A percentile compares a stretch with the other conserved stretches of the same genome.
These are phyloP conservation scores for Lates japonicus DNA, from an alignment of 2,797 vertebrate genomes.

Conservation along the genomic window DNA sequence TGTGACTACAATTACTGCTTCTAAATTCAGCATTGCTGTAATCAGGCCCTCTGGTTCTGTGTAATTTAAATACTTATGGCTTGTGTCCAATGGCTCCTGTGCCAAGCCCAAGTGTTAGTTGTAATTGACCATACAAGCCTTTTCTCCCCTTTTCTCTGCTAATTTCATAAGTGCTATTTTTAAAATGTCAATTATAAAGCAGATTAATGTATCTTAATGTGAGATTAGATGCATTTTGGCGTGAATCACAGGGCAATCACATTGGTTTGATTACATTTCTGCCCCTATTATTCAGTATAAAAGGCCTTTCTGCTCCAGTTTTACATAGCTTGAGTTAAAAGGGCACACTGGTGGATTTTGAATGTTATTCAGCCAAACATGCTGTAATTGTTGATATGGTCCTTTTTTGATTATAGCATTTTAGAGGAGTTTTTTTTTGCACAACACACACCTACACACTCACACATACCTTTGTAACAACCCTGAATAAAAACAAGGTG, in stretches of 20 bases:
- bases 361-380: conserved; percentile 48
- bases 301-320: conserved; percentile 56
- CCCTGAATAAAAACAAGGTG: conserved; percentile 75
- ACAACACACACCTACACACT: conserved; percentile 17
- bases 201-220: conserved; percentile 82
- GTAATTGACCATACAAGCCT: conserved; percentile 84
- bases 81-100: conserved; percentile 81
- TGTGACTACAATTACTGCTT: conserved; percentile 73
- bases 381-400: conserved; percentile 32
- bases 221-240: conserved; percentile 81
- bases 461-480: conserved; percentile 30
- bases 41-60: conserved; percentile 81
- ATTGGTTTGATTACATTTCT: conserved; percentile 72
- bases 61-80: conserved; percentile 82
- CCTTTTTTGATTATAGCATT: conserved; percentile 41
- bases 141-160: conserved; percentile 79
- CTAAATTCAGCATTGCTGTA: conserved; percentile 78
- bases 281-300: conserved; percentile 62
- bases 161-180: conserved; percentile 85
- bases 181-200: conserved; percentile 81
- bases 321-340: conserved; percentile 34
- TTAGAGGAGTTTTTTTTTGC: conserved; percentile 35
- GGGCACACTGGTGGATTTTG: conserved; percentile 31
- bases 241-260: conserved; percentile 71
- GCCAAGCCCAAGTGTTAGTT: conserved; percentile 81